Percentiles rank a stretch among this genome's conserved stretches.
Evolutionary conservation across 2,113 vertebrate genomes (phyloP).

Genomic region (Pedionomus torquatus): DNA sequence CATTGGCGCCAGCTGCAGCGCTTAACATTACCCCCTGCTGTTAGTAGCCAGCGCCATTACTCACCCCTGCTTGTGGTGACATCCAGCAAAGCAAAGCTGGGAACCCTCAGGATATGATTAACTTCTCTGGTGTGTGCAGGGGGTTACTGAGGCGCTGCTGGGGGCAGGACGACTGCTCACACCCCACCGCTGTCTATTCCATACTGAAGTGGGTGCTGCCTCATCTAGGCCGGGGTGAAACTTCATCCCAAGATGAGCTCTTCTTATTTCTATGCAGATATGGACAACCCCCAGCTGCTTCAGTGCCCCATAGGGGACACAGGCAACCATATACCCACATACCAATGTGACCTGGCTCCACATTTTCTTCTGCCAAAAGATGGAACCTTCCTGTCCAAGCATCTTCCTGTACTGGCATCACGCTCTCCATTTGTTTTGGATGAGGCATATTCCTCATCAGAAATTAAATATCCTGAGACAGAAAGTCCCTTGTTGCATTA

Average conservation of each 20-base stretch:
- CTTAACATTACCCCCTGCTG: constrained; percentile 8
- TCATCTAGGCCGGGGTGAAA: background rate
- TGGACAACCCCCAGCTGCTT: background rate
- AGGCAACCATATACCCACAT: accelerated
- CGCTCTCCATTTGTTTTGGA: background rate
- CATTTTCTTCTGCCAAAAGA: background rate
- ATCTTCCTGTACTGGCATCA: background rate
- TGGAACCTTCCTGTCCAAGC: background rate
- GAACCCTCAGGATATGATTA: background rate
- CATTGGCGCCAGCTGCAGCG: background rate
- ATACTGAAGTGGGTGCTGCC: background rate
- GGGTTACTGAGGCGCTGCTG: accelerated
- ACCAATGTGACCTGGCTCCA: background rate
- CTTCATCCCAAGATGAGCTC: background rate
- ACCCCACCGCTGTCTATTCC: background rate
- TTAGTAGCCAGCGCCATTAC: background rate
- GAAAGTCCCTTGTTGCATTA: background rate
- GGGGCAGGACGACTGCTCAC: accelerated
- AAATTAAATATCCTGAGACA: background rate
- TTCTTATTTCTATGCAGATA: background rate
- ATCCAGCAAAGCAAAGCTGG: background rate
- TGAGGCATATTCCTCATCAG: background rate
- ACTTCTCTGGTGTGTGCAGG: background rate
- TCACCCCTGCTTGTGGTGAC: background rate
- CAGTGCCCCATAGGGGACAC: background rate